These are phyloP conservation scores for Calliphora vicina DNA, from an alignment of 1,140 invertebrate genomes.

Conservation along the genomic window DNA sequence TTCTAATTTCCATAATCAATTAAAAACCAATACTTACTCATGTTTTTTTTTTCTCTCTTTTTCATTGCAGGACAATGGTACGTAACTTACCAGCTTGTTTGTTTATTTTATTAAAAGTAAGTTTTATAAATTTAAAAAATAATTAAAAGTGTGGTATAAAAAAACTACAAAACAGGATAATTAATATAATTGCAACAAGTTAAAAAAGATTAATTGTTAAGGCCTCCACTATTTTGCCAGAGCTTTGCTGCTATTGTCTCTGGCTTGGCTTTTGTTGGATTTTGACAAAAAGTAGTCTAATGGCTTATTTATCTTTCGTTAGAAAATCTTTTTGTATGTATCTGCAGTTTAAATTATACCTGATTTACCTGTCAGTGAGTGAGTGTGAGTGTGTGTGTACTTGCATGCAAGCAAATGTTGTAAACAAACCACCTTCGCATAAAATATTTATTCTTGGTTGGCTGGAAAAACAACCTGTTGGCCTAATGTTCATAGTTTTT, in stretches of 20 bases:
- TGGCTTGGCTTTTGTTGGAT: constrained; percentile 1
- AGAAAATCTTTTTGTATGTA: constrained; percentile 1
- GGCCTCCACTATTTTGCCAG: too few species aligned
- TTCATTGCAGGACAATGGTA: constrained; percentile 8
- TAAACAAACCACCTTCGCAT: constrained; percentile 27
- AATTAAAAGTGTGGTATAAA: neutral
- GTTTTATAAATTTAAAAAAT: neutral
- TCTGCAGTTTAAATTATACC: constrained; percentile 9
- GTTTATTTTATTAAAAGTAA: neutral
- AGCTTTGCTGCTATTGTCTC: too few species aligned
- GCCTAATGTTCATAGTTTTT: neutral
- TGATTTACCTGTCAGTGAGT: constrained; percentile 6
- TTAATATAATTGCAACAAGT: neutral
- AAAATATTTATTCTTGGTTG: neutral
- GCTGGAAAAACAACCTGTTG: neutral
- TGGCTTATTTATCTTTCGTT: neutral
- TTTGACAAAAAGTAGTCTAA: constrained; percentile 32
- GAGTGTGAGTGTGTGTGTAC: neutral
- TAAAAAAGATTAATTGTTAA: neutral
- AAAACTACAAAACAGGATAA: neutral
- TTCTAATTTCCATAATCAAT: constrained; percentile 1
- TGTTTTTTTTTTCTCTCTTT: neutral
- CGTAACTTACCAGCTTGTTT: neutral
- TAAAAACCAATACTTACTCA: neutral
- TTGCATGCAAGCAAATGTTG: neutral